Evolutionary conservation across 64 coral and sea anemone genomes (phyloP).

Genomic region (Montipora capricornis): DNA sequence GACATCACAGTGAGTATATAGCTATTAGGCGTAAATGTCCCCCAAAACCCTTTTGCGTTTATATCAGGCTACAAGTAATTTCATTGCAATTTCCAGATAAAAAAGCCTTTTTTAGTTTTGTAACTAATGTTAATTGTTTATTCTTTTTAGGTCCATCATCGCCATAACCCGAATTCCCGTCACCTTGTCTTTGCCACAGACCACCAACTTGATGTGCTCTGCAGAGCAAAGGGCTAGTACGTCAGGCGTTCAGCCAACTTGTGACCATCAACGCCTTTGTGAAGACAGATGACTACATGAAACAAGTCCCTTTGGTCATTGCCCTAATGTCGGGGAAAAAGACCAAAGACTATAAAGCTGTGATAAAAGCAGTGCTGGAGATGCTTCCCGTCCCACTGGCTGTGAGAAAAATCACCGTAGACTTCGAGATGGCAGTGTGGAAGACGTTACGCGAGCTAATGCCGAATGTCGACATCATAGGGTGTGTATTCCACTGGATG

Average conservation of each 20-base stretch:
- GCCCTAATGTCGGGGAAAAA: slow-evolving; percentile 20
- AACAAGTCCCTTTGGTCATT: slow-evolving; percentile 51
- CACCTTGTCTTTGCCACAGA: slow-evolving; percentile 2
- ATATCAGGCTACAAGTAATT: background rate
- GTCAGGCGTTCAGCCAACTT: background rate
- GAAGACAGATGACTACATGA: background rate
- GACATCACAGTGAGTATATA: slow-evolving; percentile 29
- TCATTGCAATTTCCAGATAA: too few relatives aligned
- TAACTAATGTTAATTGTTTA: background rate
- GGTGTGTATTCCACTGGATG: too few relatives aligned
- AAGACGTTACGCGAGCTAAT: background rate
- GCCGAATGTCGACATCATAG: too few relatives aligned
- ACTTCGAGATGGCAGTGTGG: too few relatives aligned
- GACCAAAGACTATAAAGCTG: slow-evolving; percentile 12
- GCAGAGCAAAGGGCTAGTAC: background rate
- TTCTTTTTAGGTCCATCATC: background rate
- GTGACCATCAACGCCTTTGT: slow-evolving; percentile 48
- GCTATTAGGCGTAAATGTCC: background rate
- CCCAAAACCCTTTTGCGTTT: background rate
- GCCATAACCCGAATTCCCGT: too few relatives aligned
- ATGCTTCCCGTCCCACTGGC: too few relatives aligned
- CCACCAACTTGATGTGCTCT: background rate
- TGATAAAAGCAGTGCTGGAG: too few relatives aligned
- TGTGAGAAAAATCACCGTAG: too few relatives aligned
- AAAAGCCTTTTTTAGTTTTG: background rate